Base-by-base conservation (phyloP, 2,113 vertebrate species). In the Mesitornis unicolor region DNA sequence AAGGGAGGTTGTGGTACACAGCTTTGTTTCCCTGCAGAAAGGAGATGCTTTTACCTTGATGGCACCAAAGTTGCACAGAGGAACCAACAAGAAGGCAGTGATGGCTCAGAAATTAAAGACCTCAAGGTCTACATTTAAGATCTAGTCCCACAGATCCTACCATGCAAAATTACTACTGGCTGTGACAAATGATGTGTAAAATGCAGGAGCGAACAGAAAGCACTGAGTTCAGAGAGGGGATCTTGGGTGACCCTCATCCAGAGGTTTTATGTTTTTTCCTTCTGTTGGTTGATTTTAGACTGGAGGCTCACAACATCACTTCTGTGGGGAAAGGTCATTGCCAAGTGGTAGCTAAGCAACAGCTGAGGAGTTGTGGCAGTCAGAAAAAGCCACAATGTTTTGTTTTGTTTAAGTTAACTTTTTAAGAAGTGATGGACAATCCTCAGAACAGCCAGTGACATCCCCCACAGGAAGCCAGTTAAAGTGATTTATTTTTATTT, bases 311-410 rank as follows among this genome's bases (percentile, higher is more conserved):
- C 70, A 56, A 45, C 69, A 75, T 20, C 40, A 70, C 54, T 93
- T 92, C 64, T 74, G 29, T 35, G 71, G 47, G 56, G 48, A 96
- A 96, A 96, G 87, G 85, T 90, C 87, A 88, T 31, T 88, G 82
- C 59, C 78, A 94, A 91, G 47, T 13, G 54, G 85, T 90, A 95
- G 82, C 92, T 92, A 88, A 81, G 87, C 85, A 95, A 94, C 85
- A 81, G 82, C 64, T 59, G 11, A 83, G 68, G 68, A 90, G 33
- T 45, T 77, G 38, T 36, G 54, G 59, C 63, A 61, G 59, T 40
- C 68, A 71, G 51, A 76, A 82, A 85, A 54, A 80, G 87, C 25
- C 54, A 69, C 61, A 28, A 29, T 8, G 19, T 57, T 92, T 45
- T 59, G 70, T 60, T 78, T 88, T 68, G 31, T 63, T 81, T 53